These are phyloP conservation scores for Hippocampus abdominalis DNA, from an alignment of 2,113 vertebrate genomes.

Conservation along the genomic window DNA sequence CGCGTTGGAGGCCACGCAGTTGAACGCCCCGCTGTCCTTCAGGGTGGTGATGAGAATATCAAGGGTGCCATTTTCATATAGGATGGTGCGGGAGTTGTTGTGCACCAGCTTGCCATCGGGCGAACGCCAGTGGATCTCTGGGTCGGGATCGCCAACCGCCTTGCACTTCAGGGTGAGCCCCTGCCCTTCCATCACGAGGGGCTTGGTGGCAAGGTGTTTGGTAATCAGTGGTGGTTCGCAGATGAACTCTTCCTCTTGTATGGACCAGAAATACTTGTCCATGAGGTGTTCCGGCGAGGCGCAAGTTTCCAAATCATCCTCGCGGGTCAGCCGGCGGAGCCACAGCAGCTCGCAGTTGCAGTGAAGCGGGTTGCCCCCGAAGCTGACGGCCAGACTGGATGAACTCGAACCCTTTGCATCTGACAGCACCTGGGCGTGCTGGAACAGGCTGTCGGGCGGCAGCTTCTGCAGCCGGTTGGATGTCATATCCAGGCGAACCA, in stretches of 20 bases:
- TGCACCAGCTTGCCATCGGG: conserved; percentile 87
- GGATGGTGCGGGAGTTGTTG: conserved; percentile 81
- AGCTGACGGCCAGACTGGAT: conserved; percentile 80
- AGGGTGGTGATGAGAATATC: conserved; percentile 89
- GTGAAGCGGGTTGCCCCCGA: conserved; percentile 88
- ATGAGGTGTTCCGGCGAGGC: conserved; percentile 87
- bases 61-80: conserved; percentile 84
- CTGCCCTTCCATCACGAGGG: conserved; percentile 86
- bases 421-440: conserved; percentile 75
- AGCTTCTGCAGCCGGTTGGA: conserved; percentile 90
- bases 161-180: conserved; percentile 84
- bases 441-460: conserved; percentile 84
- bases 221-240: conserved; percentile 87
- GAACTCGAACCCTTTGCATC: conserved; percentile 75
- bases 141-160: conserved; percentile 85
- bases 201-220: conserved; percentile 74
- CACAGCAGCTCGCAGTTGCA: conserved; percentile 93
- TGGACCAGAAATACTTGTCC: conserved; percentile 91
- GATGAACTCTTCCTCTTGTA: conserved; percentile 89
- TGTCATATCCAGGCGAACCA: conserved; percentile 89
- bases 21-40: conserved; percentile 86
- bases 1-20: conserved; percentile 90
- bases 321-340: conserved; percentile 80
- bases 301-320: conserved; percentile 89
- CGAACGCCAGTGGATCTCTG: conserved; percentile 85